These are phyloP conservation scores for Leucophenga montana DNA, from an alignment of 2,888 invertebrate species.

Conservation along the genomic window DNA sequence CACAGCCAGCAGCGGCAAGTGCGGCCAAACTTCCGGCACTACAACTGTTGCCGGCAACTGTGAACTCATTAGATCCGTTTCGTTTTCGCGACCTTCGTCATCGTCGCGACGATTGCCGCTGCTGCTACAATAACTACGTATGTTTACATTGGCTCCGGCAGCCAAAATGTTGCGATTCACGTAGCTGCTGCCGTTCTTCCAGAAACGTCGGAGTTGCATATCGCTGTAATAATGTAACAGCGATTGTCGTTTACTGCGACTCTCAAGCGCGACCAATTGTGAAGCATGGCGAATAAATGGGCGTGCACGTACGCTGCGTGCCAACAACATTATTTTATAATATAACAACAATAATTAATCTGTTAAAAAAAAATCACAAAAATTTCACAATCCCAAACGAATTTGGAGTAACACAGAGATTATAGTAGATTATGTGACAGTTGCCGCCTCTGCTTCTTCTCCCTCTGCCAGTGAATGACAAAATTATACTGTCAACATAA, in stretches of 20 bases:
- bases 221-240: conserved; percentile 45
- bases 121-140: conserved; percentile 49
- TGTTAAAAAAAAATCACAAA: background rate
- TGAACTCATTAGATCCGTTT: conserved; percentile 43
- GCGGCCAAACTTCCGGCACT: conserved; percentile 97
- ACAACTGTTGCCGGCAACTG: conserved; percentile 88
- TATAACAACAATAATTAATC: background rate
- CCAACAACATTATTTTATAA: conserved; percentile 8
- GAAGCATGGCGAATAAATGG: conserved; percentile 29
- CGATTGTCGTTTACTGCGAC: conserved; percentile 43
- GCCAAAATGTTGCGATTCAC: background rate
- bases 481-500: no score
- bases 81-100: conserved; percentile 42
- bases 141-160: conserved; percentile 9
- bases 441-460: background rate
- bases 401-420: background rate
- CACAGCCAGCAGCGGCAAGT: conserved; percentile 95
- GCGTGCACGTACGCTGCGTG: background rate
- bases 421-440: conserved; percentile 1
- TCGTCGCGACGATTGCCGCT: conserved; percentile 31
- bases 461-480: background rate
- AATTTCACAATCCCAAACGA: background rate
- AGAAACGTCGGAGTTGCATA: conserved; percentile 26
- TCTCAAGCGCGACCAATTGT: conserved; percentile 48
- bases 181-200: conserved; percentile 32